These are phyloP conservation scores for Zygothrica quintamaculata DNA, from an alignment of 2,888 invertebrate genomes.

Conservation along the genomic window DNA sequence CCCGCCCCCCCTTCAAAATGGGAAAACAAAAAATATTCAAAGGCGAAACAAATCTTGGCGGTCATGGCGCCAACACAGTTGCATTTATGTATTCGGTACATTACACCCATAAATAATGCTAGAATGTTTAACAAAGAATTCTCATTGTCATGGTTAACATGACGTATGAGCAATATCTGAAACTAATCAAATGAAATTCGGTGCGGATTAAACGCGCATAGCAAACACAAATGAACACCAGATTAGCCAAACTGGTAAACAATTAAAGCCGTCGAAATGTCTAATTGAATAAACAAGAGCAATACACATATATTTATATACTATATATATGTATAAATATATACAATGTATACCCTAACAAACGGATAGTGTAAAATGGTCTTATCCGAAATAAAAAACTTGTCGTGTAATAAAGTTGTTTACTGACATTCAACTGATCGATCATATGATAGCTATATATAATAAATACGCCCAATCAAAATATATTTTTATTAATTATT, in stretches of 20 bases:
- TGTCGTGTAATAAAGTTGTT: no score
- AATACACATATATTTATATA: not conserved
- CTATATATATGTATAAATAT: not conserved
- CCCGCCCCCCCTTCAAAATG: no score
- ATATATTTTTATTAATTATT: no score
- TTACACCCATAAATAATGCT: slow-evolving; percentile 15
- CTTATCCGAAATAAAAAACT: no score
- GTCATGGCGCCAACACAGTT: slow-evolving; percentile 37
- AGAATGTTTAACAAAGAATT: slow-evolving; percentile 34
- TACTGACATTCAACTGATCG: no score
- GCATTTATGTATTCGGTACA: slow-evolving; percentile 8
- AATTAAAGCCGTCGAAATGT: slow-evolving; percentile 61
- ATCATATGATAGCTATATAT: not conserved
- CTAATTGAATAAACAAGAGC: slow-evolving; percentile 29
- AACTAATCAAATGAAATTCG: slow-evolving; percentile 52
- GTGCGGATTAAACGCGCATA: slow-evolving; percentile 35
- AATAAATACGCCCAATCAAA: slow-evolving; percentile 5
- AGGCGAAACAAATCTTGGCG: slow-evolving; percentile 27
- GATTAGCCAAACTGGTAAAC: slow-evolving; percentile 40
- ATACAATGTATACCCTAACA: no score
- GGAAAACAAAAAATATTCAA: slow-evolving; percentile 34
- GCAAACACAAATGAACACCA: slow-evolving; percentile 6
- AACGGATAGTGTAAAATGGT: no score
- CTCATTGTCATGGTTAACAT: slow-evolving; percentile 63
- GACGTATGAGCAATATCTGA: slow-evolving; percentile 62